phyloP scores from a whole-genome alignment of 53 echinoderm and acorn worm species.

The Antedon mediterranea region DNA sequence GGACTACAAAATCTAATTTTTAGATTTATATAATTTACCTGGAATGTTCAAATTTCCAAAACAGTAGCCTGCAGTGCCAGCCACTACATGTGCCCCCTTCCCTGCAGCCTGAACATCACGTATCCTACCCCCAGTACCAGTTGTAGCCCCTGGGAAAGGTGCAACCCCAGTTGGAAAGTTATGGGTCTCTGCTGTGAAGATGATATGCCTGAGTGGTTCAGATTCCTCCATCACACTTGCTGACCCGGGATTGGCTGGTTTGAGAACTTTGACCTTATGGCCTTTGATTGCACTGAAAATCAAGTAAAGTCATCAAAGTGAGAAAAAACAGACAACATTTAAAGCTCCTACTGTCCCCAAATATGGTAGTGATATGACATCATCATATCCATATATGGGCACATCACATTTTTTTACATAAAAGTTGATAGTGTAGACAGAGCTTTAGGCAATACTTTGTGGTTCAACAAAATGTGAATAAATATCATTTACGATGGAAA shows the following conservation, averaged over 20 bases:
- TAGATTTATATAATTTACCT: conserved; percentile 16
- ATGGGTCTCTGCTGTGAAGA: conserved; percentile 97
- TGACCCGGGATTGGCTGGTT: conserved; percentile 43
- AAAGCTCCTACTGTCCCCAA: no score
- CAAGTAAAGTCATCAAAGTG: neutral
- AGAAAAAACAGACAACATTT: no score
- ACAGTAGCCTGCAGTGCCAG: conserved; percentile 93
- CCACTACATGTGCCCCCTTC: conserved; percentile 80
- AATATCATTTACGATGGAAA: no score
- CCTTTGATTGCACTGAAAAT: conserved; percentile 71
- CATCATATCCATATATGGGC: no score
- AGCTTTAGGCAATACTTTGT: no score
- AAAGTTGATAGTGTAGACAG: no score
- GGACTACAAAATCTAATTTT: no score
- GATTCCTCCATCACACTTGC: conserved; percentile 13
- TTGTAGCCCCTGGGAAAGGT: conserved; percentile 91
- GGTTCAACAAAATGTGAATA: no score
- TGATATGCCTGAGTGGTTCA: conserved; percentile 62
- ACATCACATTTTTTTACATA: no score
- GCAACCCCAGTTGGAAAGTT: conserved; percentile 98
- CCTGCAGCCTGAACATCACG: conserved; percentile 89
- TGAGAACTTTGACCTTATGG: conserved; percentile 29
- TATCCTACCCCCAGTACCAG: conserved; percentile 89
- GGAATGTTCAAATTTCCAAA: conserved; percentile 92
- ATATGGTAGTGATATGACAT: no score